Base-by-base conservation (phyloP, 2,888 invertebrate species). In the Phasia obesa region DNA sequence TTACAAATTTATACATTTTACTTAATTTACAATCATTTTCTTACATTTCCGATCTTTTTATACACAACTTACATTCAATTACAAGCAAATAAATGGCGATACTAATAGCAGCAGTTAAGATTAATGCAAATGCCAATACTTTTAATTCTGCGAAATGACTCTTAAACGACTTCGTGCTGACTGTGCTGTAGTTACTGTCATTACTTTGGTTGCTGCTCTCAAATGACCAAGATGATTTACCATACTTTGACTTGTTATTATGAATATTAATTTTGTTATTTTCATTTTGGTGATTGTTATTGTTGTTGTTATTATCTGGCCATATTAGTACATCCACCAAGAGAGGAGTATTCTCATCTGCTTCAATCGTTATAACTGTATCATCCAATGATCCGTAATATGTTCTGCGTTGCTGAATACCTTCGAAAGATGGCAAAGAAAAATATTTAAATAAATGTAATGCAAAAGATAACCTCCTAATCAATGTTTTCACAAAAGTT, bases 51-150 rank as follows among this genome's bases (percentile, higher is more conserved):
- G 3, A 65, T 65, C 42, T 3, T 64, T 27, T 74, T 19, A 55
- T 65, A 65, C 6, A 53, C n/a, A 71, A 87, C 88, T 90, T 87
- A 91, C 90, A 84, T 87, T 90, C 87, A 84, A 83, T 84, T 81
- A 87, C 85, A 70, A 91, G 86, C 70, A 91, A 86, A 87, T 91
- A 90, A 5, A 82, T 82, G 70, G 88, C 89, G 82, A 90, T 81
- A 47, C 82, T 73, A n/a, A 89, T 59, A 17, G 86, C 88, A 23
- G 76, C 53, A 25, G 85, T 65, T 17, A 91, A 85, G 76, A 90
- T 75, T 19, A 88, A 31, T 19, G 86, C 82, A 70, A 90, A 85
- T 15, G 85, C 85, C 65, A 90, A 81, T 3, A 87, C 85, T 13
- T 86, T 86, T 73, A 87, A 84, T 86, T 88, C 86, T 23, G 86